phyloP scores from a whole-genome alignment of 2,888 invertebrate genomes.

The Cosmorhoe ocellata region DNA sequence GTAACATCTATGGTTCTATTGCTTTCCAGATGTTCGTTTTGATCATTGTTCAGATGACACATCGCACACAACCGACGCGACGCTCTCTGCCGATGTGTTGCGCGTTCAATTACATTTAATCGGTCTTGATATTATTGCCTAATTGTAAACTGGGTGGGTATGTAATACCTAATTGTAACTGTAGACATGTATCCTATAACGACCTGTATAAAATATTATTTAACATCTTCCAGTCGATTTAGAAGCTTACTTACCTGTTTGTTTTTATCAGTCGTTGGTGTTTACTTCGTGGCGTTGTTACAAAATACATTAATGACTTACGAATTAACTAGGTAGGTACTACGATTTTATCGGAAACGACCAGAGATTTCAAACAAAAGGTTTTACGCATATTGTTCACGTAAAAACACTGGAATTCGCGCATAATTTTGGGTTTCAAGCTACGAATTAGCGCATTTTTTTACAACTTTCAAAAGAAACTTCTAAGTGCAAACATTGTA shows the following conservation, averaged over 20 bases:
- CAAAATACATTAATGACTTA: no score
- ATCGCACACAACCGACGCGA: constrained; percentile 35
- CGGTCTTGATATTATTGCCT: constrained; percentile 75
- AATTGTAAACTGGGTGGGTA: constrained; percentile 60
- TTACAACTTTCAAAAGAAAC: constrained; percentile 13
- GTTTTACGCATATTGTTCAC: constrained; percentile 21
- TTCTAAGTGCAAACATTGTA: constrained; percentile 1
- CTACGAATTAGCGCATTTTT: neutral
- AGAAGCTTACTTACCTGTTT: no score
- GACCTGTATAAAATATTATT: no score
- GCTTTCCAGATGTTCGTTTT: constrained; percentile 21
- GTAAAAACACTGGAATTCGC: no score
- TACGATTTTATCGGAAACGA: no score
- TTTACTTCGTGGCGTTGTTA: no score
- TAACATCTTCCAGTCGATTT: no score
- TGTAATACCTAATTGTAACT: neutral
- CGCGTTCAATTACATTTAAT: constrained; percentile 79
- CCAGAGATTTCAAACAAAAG: constrained; percentile 1
- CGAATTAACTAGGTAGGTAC: no score
- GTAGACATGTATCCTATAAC: no score
- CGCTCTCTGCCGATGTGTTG: constrained; percentile 47
- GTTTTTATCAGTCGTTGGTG: no score
- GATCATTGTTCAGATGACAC: constrained; percentile 46
- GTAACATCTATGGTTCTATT: neutral
- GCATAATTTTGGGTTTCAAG: constrained; percentile 13